A percentile compares a stretch with the other conserved stretches of the same genome.
Conservation (phyloP, 2,113 vertebrate genomes). For the Micronisus gabar region DNA sequence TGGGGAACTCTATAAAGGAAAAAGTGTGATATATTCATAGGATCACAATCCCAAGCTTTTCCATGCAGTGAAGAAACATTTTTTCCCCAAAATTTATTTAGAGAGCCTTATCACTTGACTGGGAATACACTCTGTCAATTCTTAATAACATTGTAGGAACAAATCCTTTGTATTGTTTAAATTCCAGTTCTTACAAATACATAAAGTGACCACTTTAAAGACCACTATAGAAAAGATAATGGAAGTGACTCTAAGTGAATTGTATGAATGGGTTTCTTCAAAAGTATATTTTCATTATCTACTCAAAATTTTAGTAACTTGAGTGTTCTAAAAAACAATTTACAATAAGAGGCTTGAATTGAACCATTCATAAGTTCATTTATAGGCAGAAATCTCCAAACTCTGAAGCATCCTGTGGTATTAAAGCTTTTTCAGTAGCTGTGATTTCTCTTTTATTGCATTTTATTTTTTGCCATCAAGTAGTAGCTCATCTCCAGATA, state of each 20-base stretch:
- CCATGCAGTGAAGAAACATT: neutral
- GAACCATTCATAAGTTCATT: neutral
- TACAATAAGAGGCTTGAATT: neutral
- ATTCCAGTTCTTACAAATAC: neutral
- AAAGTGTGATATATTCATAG: neutral
- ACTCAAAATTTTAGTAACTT: neutral
- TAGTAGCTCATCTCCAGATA: neutral
- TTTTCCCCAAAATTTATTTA: neutral
- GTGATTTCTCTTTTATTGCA: neutral
- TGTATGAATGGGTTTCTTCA: neutral
- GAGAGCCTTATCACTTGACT: neutral
- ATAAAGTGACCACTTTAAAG: neutral
- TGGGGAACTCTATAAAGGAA: neutral
- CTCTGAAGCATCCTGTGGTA: neutral
- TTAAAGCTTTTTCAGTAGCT: neutral
- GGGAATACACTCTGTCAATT: neutral
- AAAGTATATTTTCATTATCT: neutral
- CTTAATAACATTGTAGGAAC: neutral
- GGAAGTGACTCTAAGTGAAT: neutral
- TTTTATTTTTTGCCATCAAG: neutral
- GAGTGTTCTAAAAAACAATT: neutral
- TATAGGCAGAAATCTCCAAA: neutral
- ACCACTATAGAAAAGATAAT: neutral
- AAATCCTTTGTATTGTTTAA: neutral
- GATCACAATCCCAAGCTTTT: neutral